Evolutionary conservation across 2,888 invertebrate species (phyloP), one percentile per base, ranked within the genome.

Genomic region (Amiota communis): DNA sequence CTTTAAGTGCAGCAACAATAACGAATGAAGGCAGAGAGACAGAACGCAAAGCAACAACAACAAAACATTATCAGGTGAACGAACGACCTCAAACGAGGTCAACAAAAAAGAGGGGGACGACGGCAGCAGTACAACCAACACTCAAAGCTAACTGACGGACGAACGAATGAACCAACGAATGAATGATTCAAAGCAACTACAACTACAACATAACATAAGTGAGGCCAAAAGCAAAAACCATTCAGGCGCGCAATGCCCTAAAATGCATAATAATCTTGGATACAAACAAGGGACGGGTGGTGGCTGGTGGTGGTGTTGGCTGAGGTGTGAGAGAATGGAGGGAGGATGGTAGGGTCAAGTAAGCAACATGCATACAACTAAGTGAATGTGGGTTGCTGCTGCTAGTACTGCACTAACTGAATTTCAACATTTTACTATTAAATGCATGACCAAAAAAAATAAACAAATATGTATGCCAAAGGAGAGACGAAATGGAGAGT

Each of bases 71-170:
- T 23, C 86, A 83, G 83, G 81, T 82, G 81, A 86, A 87, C 80
- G 85, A 86, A 86, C 86, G 87, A 86, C 85, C 85, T 86, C 83
- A 87, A 86, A 87, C 84, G 87, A 85, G 87, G 85, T 84, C 86
- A 87, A 78, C 72, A 23, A 12, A 8, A 48, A 59, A 48, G 72
- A 47, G 17, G 36, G 15, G n/a, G 23, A n/a, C 23, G 51, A 17
- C 56, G 23, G 17, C 56, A 17, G 47, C 73, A 72, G 51, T 68
- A 23, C 23, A 23, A 20, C 73, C 73, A 75, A 64, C 73, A 15
- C 47, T 49, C 75, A 67, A 76, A 79, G 49, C 48, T 47, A 23
- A 13, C 15, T 51, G 49, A 23, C 23, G 17, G 9, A 46, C 56
- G 53, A 51, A 9, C 56, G 15, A 51, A 64, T n/a, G 46, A 53